Conservation (phyloP, 30 jellyfish, hydroid and myxozoan genomes). For the Hydractinia symbiolongicarpus region DNA sequence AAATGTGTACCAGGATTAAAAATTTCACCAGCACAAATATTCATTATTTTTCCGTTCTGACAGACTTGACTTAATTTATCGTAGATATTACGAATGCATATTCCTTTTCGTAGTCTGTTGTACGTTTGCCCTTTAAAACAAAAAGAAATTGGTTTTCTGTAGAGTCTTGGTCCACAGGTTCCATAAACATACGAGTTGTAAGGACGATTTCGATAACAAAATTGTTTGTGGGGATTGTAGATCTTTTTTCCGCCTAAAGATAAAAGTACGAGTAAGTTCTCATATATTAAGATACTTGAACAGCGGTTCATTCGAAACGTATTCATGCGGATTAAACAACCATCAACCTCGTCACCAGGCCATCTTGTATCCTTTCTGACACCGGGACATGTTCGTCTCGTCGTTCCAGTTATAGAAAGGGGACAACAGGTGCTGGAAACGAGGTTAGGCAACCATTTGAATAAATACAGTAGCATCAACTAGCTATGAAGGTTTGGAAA, state of each 20-base stretch:
- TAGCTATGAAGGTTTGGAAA: too few relatives aligned
- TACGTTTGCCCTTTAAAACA: constrained; percentile 14
- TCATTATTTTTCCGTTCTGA: neutral
- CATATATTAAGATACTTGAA: too few relatives aligned
- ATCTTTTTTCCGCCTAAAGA: constrained; percentile 10
- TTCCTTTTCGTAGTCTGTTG: constrained; percentile 24
- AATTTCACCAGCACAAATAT: constrained; percentile 27
- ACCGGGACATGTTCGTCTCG: too few relatives aligned
- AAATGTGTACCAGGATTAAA: constrained; percentile 23
- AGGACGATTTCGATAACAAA: constrained; percentile 14
- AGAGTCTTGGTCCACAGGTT: constrained; percentile 4
- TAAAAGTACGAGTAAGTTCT: neutral
- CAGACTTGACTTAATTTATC: constrained; percentile 19
- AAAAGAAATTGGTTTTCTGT: constrained; percentile 9
- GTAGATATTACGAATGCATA: constrained; percentile 5
- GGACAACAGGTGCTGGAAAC: too few relatives aligned
- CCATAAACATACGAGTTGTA: constrained; percentile 9
- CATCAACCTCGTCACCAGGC: too few relatives aligned
- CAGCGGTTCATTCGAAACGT: too few relatives aligned
- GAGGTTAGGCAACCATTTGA: too few relatives aligned
- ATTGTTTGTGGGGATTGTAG: neutral
- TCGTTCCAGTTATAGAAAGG: too few relatives aligned
- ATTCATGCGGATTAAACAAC: too few relatives aligned
- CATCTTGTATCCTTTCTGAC: too few relatives aligned
- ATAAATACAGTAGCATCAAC: too few relatives aligned